Evolutionary conservation across 2,113 vertebrate species (phyloP), one percentile per base, ranked within the genome.

Genomic region (Rhabdornis inornatus): DNA sequence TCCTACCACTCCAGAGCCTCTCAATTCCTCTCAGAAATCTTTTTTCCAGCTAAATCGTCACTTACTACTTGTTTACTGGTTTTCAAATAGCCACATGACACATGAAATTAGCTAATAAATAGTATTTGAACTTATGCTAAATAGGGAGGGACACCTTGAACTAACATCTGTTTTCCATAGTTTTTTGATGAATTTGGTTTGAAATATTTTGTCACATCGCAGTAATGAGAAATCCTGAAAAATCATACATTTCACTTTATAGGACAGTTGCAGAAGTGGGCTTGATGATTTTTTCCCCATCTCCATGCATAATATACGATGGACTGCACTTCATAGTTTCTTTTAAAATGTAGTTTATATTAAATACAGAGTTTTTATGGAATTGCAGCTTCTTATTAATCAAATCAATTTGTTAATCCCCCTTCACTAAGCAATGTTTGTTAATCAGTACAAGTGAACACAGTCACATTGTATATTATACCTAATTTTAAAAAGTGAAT

Each of bases 171-270:
- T 24, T 79, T 80, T 68, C 42, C 47, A 15, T 17, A 50, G 15
- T 37, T 39, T 53, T 70, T 86, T 79, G 52, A 61, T 24, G 33
- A 71, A 15, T 72, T 79, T 88, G 63, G 70, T 86, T 76, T 79
- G 40, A 84, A 53, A 8, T 69, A 37, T 61, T 94, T 86, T 92
- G 45, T 93, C 71, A 84, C 56, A 33, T 8, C 45, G 22, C 35
- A 91, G 30, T 49, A 95, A 90, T n/a, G 14, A 91, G 47, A 71
- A 78, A 71, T 31, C 30, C 57, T 70, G 33, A 49, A 76, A 95
- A 95, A 68, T 74, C 56, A 82, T 93, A 45, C 35, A 25, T 86
- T 94, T 95, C 80, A 23, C 47, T 87, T 87, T 50, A 13, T 13
- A 55, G 33, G 28, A 16, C 39, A 64, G 47, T 25, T 84, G n/a